Base-by-base conservation (phyloP, 2,888 invertebrate genomes). In the Ophraella communa region DNA sequence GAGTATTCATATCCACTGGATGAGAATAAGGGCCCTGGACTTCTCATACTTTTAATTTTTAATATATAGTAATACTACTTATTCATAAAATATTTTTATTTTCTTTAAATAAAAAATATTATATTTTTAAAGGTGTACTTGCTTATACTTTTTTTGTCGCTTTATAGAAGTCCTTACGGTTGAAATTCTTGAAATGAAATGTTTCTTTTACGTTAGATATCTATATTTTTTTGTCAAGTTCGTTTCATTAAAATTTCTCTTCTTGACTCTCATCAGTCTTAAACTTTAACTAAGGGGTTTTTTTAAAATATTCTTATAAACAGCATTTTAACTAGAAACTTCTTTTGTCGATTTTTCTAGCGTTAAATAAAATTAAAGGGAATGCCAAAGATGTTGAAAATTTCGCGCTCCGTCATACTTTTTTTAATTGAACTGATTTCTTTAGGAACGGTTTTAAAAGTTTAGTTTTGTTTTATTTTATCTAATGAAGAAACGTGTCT, bases 181-280 rank as follows among this genome's bases (percentile, higher is more conserved):
- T 23, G 47, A 47, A 47, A 11, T 47, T 47, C 4, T n/a, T 21
- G 5, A 10, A 47, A 5, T 47, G n/a, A 14, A 47, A 23, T 23
- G 11, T 47, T 23, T 23, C 14, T 47, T 2, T 5, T 5, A 21
- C 21, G 23, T n/a, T 47, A 2, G 10, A 14, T 18, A 1, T 24
- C 4, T 42, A n/a, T 23, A 17, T 55, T 42, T 45, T 27, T 45
- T 55, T 56, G 10, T 30, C n/a, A 30, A 56, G 42, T 56, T 45
- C 20, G 18, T 45, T 56, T 45, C 44, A 56, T 56, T 56, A 45
- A 44, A 45, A 42, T 56, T 44, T 56, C 55, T 30, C 56, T 45
- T 20, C 56, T 24, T 21, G 20, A 27, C 55, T 11, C 24, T 27
- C 18, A 14, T 39, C 55, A 23, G 42, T 44, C 20, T 44, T 39